Base-by-base conservation (phyloP, 92 coral and sea anemone genomes). In the Zoanthus sociatus region DNA sequence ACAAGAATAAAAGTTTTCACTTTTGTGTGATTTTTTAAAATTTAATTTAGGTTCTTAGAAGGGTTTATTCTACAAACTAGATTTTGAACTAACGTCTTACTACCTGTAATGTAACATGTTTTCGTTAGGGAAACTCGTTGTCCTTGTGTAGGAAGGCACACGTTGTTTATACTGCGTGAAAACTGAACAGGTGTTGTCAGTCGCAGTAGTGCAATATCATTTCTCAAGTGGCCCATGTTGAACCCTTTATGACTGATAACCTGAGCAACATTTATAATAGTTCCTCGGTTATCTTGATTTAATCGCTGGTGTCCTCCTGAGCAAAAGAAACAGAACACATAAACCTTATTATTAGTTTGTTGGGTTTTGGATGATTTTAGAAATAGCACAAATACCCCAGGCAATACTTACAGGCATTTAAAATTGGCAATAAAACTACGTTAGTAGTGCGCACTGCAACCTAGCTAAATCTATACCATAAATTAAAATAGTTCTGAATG, bases 141-240 rank as follows among this genome's bases (percentile, higher is more conserved):
- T 32, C 33, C 45, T 45, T 77, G 82, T 77, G 20, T 51, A 16
- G 82, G 82, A 8, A 77, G 67, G 30, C 82, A 77, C 64, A 77
- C 82, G 17, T 66, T 77, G 67, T 53, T 53, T 2, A 53, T 77
- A 54, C 18, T 30, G 45, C 64, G 14, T 76, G 81, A 76, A 5
- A 76, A n/a, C 67, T 76, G 81, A 50, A 76, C 81, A 50, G 81
- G 81, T 51, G 30, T 76, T 3, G 63, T 42, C 44, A 76, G 66
- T 30, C 30, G 20, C 63, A 76, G n/a, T 17, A 76, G 66, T 30
- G 82, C 82, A 42, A 53, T 51, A 14, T 77, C 82, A 26, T 77
- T 77, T 77, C 82, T 50, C 44, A 77, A 54, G 64, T 77, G 82
- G 48, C 82, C 82, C 82, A 77, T 77, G n/a, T 77, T 77, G 46